phyloP scores from a whole-genome alignment of 2,888 invertebrate genomes.

The Epirrhoe alternata region DNA sequence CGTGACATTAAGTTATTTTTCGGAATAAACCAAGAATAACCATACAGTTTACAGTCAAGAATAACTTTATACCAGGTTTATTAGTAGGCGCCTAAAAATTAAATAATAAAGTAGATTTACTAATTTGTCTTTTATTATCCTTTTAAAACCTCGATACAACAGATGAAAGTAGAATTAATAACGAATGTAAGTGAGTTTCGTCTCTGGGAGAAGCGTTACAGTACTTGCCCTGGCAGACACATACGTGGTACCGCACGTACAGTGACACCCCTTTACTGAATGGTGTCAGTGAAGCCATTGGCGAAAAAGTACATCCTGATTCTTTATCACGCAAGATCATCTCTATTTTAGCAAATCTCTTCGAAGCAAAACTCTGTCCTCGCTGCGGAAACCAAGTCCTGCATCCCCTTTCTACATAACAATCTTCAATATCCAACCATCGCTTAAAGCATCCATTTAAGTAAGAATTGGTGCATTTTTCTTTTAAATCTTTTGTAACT shows the following conservation, averaged over 20 bases:
- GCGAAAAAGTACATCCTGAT: conserved; percentile 59
- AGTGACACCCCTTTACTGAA: conserved; percentile 61
- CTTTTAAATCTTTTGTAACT: background rate
- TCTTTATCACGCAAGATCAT: conserved; percentile 32
- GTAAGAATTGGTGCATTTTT: conserved; percentile 12
- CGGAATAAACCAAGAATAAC: too few relatives aligned
- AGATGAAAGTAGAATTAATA: background rate
- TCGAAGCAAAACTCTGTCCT: conserved; percentile 51
- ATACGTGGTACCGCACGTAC: conserved; percentile 62
- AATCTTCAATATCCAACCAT: conserved; percentile 52
- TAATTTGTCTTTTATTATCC: conserved; percentile 6
- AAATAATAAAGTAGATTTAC: conserved; percentile 26
- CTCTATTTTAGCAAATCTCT: conserved; percentile 49
- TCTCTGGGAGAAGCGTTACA: conserved; percentile 53
- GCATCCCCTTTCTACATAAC: conserved; percentile 61
- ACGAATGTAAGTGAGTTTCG: background rate
- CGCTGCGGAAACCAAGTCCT: conserved; percentile 47
- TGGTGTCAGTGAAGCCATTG: conserved; percentile 60
- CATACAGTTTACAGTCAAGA: too few relatives aligned
- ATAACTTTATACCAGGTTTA: too few relatives aligned
- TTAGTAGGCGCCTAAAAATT: too few relatives aligned
- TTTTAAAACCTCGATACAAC: background rate
- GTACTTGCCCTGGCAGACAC: conserved; percentile 57
- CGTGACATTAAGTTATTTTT: too few relatives aligned
- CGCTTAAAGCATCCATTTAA: conserved; percentile 45